phyloP scores from a whole-genome alignment of 2,888 invertebrate species.

The Hedychridium roseum region DNA sequence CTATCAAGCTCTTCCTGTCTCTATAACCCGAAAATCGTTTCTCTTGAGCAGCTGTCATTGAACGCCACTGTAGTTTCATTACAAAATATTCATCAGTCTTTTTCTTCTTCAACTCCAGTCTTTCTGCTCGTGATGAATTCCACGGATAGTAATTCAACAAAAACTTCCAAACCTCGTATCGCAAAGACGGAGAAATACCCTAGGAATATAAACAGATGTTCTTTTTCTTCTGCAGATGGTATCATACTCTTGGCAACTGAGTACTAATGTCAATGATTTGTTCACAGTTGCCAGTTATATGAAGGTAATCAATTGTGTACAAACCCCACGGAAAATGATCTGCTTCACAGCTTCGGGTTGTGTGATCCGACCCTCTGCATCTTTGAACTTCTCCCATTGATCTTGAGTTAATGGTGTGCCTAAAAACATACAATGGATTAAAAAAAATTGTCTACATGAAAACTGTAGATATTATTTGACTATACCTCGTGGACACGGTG shows the following conservation, averaged over 20 bases:
- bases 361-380: conserved; percentile 80
- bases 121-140: conserved; percentile 78
- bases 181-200: conserved; percentile 81
- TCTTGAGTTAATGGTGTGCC: conserved; percentile 77
- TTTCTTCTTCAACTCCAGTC: conserved; percentile 74
- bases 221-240: no score
- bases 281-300: background rate
- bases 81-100: conserved; percentile 88
- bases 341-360: conserved; percentile 82
- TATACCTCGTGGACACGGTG: conserved; percentile 62
- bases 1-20: conserved; percentile 90
- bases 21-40: conserved; percentile 85
- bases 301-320: conserved; percentile 45
- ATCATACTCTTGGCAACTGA: no score
- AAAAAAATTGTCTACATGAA: no score
- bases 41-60: conserved; percentile 88
- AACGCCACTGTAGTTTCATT: conserved; percentile 97
- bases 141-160: conserved; percentile 88
- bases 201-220: no score
- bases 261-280: no score
- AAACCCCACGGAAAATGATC: conserved; percentile 90
- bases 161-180: conserved; percentile 93
- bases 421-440: no score
- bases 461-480: conserved; percentile 4
- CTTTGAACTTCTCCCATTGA: conserved; percentile 85